Percentiles rank a stretch among this genome's conserved stretches.
These are phyloP conservation scores for Polyodon spathula DNA, from an alignment of 2,113 vertebrate species.

Conservation along the genomic window DNA sequence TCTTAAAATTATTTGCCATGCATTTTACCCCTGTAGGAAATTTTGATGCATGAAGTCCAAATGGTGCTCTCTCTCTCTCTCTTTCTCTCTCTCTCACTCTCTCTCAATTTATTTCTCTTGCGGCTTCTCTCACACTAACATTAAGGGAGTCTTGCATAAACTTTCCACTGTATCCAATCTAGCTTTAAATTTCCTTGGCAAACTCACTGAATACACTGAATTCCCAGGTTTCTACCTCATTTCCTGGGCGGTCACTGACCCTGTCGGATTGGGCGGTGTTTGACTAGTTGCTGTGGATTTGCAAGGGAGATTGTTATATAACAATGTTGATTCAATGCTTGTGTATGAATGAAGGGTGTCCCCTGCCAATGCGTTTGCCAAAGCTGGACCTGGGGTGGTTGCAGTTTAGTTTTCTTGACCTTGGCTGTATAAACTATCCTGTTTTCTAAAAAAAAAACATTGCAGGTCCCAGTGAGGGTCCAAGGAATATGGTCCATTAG, in stretches of 20 bases:
- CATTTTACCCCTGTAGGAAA: not conserved
- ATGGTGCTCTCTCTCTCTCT: no score
- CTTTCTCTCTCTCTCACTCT: no score
- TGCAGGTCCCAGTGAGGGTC: constrained; percentile 23
- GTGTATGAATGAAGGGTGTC: constrained; percentile 16
- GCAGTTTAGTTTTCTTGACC: constrained; percentile 27
- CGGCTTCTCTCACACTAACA: not conserved
- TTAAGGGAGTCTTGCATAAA: not conserved
- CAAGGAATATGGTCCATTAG: constrained; percentile 27
- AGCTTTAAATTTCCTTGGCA: not conserved
- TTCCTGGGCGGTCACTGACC: not conserved
- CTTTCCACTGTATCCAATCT: not conserved
- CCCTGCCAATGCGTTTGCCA: constrained; percentile 22
- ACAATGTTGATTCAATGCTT: constrained; percentile 6
- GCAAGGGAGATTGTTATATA: not conserved
- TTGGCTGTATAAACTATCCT: constrained; percentile 22
- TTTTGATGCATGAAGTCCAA: not conserved
- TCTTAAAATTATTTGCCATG: not conserved
- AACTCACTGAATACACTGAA: not conserved
- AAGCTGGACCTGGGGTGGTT: constrained; percentile 16
- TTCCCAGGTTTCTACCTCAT: not conserved
- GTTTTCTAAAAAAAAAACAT: constrained; percentile 28
- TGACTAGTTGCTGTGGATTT: not conserved
- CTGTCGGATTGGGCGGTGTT: not conserved
- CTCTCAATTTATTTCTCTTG: not conserved